Percentiles rank a stretch among this genome's conserved stretches.
These are phyloP conservation scores for Macrosteles quadrilineatus DNA, from an alignment of 1,140 invertebrate genomes.

Conservation along the genomic window DNA sequence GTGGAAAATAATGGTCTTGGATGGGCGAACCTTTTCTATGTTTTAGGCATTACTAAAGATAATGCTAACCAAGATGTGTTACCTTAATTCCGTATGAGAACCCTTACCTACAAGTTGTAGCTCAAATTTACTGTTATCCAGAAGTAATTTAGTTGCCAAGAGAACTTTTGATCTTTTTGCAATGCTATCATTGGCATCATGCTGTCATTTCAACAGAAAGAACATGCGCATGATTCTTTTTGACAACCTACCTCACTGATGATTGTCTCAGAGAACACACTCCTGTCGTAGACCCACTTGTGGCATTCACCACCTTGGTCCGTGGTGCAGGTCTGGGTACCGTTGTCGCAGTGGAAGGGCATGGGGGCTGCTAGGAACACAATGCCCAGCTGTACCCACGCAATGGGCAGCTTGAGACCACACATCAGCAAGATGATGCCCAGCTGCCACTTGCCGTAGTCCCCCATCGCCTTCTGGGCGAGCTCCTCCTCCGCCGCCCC, in stretches of 20 bases:
- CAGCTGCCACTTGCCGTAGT: conserved; percentile 61
- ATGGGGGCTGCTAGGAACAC: conserved; percentile 64
- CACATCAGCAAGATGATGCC: conserved; percentile 64
- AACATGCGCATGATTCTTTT: too few species aligned
- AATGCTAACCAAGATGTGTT: too few species aligned
- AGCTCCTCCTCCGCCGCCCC: conserved; percentile 11
- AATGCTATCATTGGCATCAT: too few species aligned
- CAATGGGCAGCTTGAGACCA: conserved; percentile 64
- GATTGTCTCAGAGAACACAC: conserved; percentile 68
- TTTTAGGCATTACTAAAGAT: too few species aligned
- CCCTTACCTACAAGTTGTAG: too few species aligned
- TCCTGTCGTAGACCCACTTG: conserved; percentile 61
- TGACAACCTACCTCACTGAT: conserved; percentile 65
- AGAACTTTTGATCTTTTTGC: too few species aligned
- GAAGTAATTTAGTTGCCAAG: too few species aligned
- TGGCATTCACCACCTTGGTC: conserved; percentile 51
- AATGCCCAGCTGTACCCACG: conserved; percentile 67
- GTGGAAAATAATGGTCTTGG: too few species aligned
- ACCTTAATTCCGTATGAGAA: too few species aligned
- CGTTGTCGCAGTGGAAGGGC: conserved; percentile 57
- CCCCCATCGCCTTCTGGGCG: conserved; percentile 54
- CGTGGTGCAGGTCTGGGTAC: conserved; percentile 23
- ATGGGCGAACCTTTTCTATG: too few species aligned
- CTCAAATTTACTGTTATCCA: too few species aligned
- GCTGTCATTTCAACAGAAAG: too few species aligned